Evolutionary conservation across 2,113 vertebrate genomes (phyloP).

Genomic region (Isichthys henryi): DNA sequence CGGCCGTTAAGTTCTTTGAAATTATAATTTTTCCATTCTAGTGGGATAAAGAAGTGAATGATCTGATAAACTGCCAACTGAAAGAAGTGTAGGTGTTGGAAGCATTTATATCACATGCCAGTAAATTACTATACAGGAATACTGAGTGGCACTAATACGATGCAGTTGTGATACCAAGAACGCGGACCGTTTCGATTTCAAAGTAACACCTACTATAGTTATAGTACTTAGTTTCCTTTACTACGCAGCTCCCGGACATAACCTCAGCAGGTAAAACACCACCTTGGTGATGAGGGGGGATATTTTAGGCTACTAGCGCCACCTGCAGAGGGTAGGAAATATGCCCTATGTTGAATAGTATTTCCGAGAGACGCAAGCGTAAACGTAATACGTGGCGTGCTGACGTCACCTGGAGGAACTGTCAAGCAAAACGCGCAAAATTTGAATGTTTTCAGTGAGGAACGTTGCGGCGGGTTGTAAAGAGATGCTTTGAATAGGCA

Average conservation of each 20-base stretch:
- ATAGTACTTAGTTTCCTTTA: neutral
- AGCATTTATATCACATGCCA: neutral
- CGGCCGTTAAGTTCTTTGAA: neutral
- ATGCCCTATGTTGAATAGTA: neutral
- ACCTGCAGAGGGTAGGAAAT: neutral
- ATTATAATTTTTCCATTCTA: neutral
- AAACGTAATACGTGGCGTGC: neutral
- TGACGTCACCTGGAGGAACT: neutral
- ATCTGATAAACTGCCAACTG: neutral
- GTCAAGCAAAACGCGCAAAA: conserved; percentile 13
- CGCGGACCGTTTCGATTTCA: neutral
- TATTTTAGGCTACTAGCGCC: neutral
- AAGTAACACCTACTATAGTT: neutral
- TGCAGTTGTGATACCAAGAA: neutral
- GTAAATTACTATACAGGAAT: neutral
- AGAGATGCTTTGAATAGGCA: neutral
- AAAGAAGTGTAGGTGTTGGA: neutral
- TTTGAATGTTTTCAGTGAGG: conserved; percentile 18
- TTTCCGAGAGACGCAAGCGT: neutral
- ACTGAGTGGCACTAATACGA: neutral
- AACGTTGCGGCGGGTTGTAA: neutral
- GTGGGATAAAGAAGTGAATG: neutral
- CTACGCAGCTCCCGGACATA: neutral
- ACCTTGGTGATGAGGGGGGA: neutral
- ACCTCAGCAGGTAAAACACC: neutral